Evolutionary conservation across 2,113 vertebrate species (phyloP), one percentile per base, ranked within the genome.

Genomic region (Ophthalmolycus amberensis): DNA sequence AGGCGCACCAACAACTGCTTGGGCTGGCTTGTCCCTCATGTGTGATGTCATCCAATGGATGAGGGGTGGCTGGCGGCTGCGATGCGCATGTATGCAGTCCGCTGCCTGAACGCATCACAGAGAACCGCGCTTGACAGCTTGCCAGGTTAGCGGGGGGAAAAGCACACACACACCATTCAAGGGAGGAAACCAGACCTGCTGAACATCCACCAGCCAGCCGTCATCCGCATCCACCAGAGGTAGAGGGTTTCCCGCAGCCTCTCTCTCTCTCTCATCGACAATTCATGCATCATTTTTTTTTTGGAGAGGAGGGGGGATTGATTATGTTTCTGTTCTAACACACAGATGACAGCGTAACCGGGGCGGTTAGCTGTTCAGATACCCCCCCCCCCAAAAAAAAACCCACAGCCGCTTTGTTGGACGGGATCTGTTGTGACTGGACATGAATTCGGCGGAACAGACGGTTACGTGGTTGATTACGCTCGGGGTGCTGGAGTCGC

Each of bases 381-480:
- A 83, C 68, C 20, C 20, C 3, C 80, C 81, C 56, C 29, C 56
- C n/a, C 8, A 9, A 5, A 80, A 73, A 77, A 34, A 34, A 34
- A 6, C 34, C 34, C 79, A 60, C 85, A 70, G 80, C 73, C 82
- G 87, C 85, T 89, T 83, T 91, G 62, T 86, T 60, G 59, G 79
- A 82, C 25, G 68, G 85, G 85, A 90, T 88, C 87, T 83, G 90
- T 58, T 73, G 85, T 83, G 83, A 79, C 87, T 86, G 93, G 91
- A 92, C 95, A 97, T 95, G 97, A 99, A 96, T 96, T 97, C 97
- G 56, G 97, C 97, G 34, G 97, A 99, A 89, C 97, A 99, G 95
- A 99, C 97, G 94, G 97, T 99, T 90, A 99, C 97, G 90, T 99
- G 97, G 97, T 94, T 99, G 85, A 99, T 99, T 58, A 96, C 97